Base-by-base conservation (phyloP, 2,113 vertebrate species). In the Colinus virginianus region DNA sequence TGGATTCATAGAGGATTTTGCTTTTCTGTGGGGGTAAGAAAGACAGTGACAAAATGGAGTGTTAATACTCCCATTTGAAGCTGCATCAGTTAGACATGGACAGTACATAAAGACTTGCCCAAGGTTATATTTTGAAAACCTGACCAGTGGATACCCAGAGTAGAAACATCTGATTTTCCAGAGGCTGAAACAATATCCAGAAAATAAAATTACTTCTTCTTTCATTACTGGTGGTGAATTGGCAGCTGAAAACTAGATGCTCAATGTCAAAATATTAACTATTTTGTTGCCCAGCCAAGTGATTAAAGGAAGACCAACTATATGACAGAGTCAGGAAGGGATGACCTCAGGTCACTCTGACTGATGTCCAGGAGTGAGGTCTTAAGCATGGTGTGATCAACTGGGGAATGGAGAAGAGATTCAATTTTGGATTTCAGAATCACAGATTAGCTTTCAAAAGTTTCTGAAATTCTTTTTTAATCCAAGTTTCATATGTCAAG, bases 121-220 rank as follows among this genome's bases (percentile, higher is more conserved):
- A 58, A 40, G 23, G 4, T 68, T 43, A 25, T 36, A 14, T 26
- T 78, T 67, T 72, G 49, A 42, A 82, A 78, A 62, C 3, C 12
- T 12, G 7, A 45, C 3, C 7, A 13, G 15, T 28, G 34, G 22
- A 26, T 34, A 46, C 6, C 5, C 16, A 30, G 11, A 7, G 21
- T 8, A 64, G 18, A 55, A 85, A 61, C 20, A 42, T 10, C 20
- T 20, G 12, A 53, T 17, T 77, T 71, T 66, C 7, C 25, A 72
- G 46, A 59, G 9, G 13, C 14, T 68, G 22, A 87, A 78, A 78
- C 36, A 38, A 2, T 26, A 34, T 9, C 32, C 21, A 61, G 32
- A 53, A 81, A 68, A 59, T 2, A 38, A 64, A 78, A 61, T 1
- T 13, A 4, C 1, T 42, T 1, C 11, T 0, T 25, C 5, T 15